Conservation (phyloP, 2,888 invertebrate genomes). For the Caenorhabditis drosophilae region DNA sequence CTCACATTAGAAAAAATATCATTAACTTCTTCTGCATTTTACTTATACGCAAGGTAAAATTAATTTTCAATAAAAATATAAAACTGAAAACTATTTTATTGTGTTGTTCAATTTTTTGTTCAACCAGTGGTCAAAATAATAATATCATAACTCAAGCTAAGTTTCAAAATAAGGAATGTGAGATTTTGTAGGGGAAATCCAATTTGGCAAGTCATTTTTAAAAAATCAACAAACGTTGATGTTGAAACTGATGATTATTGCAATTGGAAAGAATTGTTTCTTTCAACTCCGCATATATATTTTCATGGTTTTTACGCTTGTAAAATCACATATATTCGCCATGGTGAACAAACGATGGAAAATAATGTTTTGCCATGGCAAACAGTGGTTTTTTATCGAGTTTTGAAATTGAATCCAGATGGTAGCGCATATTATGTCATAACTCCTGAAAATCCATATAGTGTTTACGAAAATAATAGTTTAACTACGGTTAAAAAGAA, state of each 20-base stretch:
- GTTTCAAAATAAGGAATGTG: neutral
- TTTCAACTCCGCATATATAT: conserved; percentile 1
- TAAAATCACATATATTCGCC: conserved; percentile 4
- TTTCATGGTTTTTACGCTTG: conserved; percentile 1
- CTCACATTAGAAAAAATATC: conserved; percentile 1
- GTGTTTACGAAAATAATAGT: no score
- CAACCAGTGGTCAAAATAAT: no score
- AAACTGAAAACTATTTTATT: no score
- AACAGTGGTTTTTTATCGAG: conserved; percentile 2
- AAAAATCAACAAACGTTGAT: neutral
- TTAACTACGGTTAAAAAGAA: no score
- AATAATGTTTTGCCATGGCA: neutral
- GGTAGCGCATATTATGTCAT: neutral
- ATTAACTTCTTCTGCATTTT: conserved; percentile 2
- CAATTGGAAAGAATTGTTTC: neutral
- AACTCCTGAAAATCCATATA: conserved; percentile 2
- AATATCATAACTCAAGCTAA: no score
- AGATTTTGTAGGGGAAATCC: neutral
- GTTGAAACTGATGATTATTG: neutral
- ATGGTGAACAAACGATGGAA: conserved; percentile 2
- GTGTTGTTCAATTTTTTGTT: no score
- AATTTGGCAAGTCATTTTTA: neutral
- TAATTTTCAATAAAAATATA: no score
- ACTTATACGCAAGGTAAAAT: neutral
- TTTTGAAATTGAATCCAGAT: neutral